phyloP scores from a whole-genome alignment of 2,797 vertebrate genomes.

The Halcyon chelicuti region DNA sequence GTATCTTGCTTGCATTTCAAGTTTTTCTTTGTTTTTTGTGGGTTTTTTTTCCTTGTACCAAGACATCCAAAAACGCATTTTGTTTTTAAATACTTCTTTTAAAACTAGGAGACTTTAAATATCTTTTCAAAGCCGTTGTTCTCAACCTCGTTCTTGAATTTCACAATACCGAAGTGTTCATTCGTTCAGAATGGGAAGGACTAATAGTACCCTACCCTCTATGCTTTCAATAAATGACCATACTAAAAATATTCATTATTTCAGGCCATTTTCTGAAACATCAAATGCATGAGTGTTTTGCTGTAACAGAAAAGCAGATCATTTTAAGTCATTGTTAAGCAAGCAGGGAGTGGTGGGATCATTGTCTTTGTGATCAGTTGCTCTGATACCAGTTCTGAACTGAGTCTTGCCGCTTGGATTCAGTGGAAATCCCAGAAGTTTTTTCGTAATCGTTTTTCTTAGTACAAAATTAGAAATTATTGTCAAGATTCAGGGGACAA shows the following conservation, averaged over 20 bases:
- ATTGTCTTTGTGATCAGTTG: not conserved
- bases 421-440: not conserved
- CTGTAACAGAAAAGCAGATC: not conserved
- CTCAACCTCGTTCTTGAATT: not conserved
- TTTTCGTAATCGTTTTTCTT: not conserved
- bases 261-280: not conserved
- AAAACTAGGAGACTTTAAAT: not conserved
- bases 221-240: not conserved
- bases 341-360: not conserved
- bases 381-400: not conserved
- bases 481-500: not conserved
- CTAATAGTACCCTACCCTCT: not conserved
- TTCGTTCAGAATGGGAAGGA: not conserved
- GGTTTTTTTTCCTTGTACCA: not conserved
- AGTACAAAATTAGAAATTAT: not conserved
- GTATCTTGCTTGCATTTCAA: not conserved
- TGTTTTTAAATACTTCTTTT: not conserved
- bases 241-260: not conserved
- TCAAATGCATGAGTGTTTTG: not conserved
- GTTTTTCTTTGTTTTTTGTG: not conserved
- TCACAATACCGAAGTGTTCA: not conserved
- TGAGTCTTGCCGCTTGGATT: not conserved
- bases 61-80: not conserved
- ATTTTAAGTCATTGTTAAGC: not conserved
- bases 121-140: not conserved